phyloP scores from a whole-genome alignment of 2,888 invertebrate genomes.

The Agrochola litura region DNA sequence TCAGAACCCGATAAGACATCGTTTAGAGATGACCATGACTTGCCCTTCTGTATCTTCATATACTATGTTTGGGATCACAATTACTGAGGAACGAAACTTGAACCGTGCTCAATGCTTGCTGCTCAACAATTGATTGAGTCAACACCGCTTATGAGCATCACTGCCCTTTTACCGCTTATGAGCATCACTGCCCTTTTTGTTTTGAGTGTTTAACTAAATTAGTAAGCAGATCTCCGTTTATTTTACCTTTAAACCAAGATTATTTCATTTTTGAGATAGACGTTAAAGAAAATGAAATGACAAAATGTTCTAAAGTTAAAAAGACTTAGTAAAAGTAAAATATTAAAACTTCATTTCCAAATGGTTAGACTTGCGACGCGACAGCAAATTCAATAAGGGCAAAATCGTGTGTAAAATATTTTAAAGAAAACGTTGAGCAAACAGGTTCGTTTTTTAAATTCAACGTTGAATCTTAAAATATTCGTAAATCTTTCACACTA shows the following conservation, averaged over 20 bases:
- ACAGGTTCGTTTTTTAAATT: conserved; percentile 15
- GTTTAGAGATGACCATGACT: not conserved
- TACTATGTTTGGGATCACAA: conserved; percentile 50
- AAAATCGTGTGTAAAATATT: conserved; percentile 36
- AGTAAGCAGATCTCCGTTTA: conserved; percentile 49
- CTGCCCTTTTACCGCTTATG: conserved; percentile 52
- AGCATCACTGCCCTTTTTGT: conserved; percentile 60
- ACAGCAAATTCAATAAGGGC: conserved; percentile 36
- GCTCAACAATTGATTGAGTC: conserved; percentile 61
- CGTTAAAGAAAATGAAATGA: conserved; percentile 24
- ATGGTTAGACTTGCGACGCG: conserved; percentile 16
- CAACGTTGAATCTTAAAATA: conserved; percentile 9
- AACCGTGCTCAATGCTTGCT: conserved; percentile 40
- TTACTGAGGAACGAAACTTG: conserved; percentile 54
- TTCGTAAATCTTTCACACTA: conserved; percentile 31
- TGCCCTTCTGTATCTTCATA: conserved; percentile 27
- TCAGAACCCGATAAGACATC: not conserved
- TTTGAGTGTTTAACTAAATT: conserved; percentile 57
- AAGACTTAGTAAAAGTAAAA: conserved; percentile 21
- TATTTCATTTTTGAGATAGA: conserved; percentile 26
- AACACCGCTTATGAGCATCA: conserved; percentile 62
- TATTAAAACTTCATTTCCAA: conserved; percentile 40
- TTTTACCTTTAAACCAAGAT: conserved; percentile 12
- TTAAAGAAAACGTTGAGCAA: conserved; percentile 33
- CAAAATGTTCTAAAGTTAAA: conserved; percentile 11